These are phyloP conservation scores for Myrmecobius fasciatus DNA, from an alignment of 2,113 vertebrate species.

Conservation along the genomic window DNA sequence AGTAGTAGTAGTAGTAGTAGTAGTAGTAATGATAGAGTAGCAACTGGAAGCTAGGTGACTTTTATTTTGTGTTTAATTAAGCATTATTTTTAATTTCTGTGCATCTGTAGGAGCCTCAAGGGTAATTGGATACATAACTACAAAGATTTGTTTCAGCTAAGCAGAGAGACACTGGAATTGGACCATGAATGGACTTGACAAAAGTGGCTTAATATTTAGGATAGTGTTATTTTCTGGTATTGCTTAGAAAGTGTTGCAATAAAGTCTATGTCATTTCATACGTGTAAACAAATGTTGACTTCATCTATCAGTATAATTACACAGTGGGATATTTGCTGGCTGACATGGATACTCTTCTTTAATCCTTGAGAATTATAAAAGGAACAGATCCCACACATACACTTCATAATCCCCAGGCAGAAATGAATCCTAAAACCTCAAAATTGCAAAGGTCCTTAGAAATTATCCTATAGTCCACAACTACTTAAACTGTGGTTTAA, in stretches of 20 bases:
- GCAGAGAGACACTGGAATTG: neutral
- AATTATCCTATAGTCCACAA: neutral
- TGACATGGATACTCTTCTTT: neutral
- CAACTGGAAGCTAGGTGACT: neutral
- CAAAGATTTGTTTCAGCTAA: neutral
- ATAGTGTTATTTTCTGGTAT: neutral
- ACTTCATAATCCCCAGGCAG: neutral
- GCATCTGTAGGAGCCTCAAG: neutral
- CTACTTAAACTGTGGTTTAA: no score
- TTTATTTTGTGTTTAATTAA: neutral
- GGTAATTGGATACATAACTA: neutral
- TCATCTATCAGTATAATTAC: neutral
- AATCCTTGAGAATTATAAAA: neutral
- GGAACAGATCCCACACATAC: neutral
- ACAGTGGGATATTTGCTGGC: neutral
- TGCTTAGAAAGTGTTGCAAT: neutral
- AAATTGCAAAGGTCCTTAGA: neutral
- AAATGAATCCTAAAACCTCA: neutral
- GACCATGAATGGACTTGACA: neutral
- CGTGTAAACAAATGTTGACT: neutral
- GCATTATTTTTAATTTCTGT: neutral
- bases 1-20: no score
- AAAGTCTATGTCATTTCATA: neutral
- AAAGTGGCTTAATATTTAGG: neutral
- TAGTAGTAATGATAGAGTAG: no score